A percentile compares a stretch with the other conserved stretches of the same genome.
Conservation (phyloP, 2,113 vertebrate genomes). For the Cyphomyrus plagiostoma region DNA sequence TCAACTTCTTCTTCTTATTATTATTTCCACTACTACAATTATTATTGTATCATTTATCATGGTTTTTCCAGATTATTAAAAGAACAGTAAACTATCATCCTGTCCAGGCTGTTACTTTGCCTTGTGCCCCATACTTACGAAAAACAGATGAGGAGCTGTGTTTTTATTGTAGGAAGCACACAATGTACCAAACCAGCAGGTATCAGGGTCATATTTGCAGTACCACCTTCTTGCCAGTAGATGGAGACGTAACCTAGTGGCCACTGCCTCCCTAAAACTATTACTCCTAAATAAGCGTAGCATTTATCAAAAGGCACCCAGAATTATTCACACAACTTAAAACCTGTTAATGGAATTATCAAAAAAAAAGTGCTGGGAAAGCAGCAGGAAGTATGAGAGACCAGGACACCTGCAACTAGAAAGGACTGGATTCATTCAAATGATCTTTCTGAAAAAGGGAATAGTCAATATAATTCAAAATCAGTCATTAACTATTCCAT, state of each 20-base stretch:
- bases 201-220: background rate
- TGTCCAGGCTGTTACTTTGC: background rate
- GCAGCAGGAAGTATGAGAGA: background rate
- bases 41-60: constrained; percentile 27
- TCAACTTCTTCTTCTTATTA: too few species aligned
- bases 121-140: background rate
- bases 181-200: background rate
- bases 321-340: background rate
- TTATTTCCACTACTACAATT: too few species aligned
- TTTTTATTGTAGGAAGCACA: background rate
- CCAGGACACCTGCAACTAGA: background rate
- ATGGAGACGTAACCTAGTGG: background rate
- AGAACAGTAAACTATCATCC: background rate
- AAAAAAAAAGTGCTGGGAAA: background rate
- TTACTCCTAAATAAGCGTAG: background rate
- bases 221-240: background rate
- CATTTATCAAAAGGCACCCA: background rate
- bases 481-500: background rate
- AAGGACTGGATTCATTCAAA: background rate
- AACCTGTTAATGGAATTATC: background rate
- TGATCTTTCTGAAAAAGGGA: background rate
- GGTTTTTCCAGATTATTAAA: constrained; percentile 8
- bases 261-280: background rate
- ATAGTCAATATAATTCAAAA: background rate
- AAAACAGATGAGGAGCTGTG: background rate